Evolutionary conservation across 2,797 vertebrate species (phyloP).

Genomic region (Enteromius viviparus): DNA sequence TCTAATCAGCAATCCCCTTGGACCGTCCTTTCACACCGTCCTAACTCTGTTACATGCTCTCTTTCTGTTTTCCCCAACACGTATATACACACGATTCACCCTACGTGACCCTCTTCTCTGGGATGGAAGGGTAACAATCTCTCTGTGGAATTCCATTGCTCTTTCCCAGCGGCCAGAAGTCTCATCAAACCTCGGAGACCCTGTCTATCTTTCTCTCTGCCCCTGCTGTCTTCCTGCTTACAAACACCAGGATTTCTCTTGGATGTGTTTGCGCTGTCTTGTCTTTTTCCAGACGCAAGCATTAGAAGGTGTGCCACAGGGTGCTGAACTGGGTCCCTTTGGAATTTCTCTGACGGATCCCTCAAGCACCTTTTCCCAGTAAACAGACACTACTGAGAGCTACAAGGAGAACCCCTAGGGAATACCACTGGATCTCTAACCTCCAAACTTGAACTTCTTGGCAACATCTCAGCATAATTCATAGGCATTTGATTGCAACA

Average conservation of each 20-base stretch:
- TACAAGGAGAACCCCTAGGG: neutral
- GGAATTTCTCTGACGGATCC: neutral
- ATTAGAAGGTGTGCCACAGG: slow-evolving; percentile 12
- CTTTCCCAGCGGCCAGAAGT: slow-evolving; percentile 14
- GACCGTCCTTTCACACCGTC: slow-evolving; percentile 57
- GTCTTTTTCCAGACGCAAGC: neutral
- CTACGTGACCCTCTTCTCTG: slow-evolving; percentile 29
- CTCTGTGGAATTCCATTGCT: neutral
- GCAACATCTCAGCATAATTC: neutral
- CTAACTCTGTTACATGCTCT: slow-evolving; percentile 52
- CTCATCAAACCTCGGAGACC: slow-evolving; percentile 25
- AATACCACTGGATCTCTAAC: neutral
- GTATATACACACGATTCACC: slow-evolving; percentile 17
- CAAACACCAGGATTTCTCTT: slow-evolving; percentile 11
- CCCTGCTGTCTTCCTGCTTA: slow-evolving; percentile 55
- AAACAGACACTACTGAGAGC: neutral
- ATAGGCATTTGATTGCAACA: neutral
- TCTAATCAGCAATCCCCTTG: slow-evolving; percentile 59
- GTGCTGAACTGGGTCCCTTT: slow-evolving; percentile 5
- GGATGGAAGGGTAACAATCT: slow-evolving; percentile 6
- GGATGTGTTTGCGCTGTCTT: neutral
- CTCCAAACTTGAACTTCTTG: neutral
- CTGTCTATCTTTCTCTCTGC: slow-evolving; percentile 40
- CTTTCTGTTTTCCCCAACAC: slow-evolving; percentile 17
- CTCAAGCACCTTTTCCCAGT: neutral